phyloP scores from a whole-genome alignment of 2,888 invertebrate genomes.

The Cephus rjabovi region DNA sequence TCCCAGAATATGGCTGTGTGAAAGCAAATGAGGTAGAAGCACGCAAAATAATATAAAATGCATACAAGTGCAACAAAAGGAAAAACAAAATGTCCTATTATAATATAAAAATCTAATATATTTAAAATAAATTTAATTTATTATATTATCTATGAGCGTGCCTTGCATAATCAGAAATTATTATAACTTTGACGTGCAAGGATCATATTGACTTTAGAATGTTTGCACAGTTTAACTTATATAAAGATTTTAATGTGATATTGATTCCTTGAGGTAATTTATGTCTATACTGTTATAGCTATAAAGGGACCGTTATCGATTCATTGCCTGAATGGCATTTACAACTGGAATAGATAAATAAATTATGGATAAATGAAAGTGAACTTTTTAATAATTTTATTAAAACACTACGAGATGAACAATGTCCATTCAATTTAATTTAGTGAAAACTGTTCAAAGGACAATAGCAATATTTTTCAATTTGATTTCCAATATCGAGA shows the following conservation, averaged over 20 bases:
- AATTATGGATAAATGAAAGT: not conserved
- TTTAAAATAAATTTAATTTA: too few species aligned
- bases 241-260: not conserved
- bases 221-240: not conserved
- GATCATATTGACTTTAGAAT: not conserved
- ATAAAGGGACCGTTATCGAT: not conserved
- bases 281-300: not conserved
- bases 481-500: not conserved
- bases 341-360: not conserved
- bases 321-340: not conserved
- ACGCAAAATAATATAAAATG: not conserved
- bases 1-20: not conserved
- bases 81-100: not conserved
- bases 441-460: not conserved
- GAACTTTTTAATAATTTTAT: not conserved
- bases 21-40: not conserved
- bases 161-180: not conserved
- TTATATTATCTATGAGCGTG: not conserved
- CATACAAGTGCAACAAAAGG: not conserved
- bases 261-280: not conserved
- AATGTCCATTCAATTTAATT: not conserved
- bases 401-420: not conserved
- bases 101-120: not conserved
- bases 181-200: not conserved
- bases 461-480: not conserved